A percentile compares a stretch with the other conserved stretches of the same genome.
These are phyloP conservation scores for Argyra leucocephala DNA, from an alignment of 2,888 invertebrate genomes.

Conservation along the genomic window DNA sequence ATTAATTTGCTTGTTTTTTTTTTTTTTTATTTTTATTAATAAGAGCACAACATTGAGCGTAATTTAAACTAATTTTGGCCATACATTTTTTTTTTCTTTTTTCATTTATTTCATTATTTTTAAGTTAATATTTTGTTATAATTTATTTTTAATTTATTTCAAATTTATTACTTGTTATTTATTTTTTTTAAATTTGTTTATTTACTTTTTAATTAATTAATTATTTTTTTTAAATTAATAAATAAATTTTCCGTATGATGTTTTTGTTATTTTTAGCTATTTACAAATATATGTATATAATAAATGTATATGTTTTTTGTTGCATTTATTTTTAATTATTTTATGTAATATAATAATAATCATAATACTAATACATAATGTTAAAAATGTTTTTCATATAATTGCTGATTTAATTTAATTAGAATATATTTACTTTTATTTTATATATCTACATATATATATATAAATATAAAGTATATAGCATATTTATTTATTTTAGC, in stretches of 20 bases:
- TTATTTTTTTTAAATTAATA: no score
- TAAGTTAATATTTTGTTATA: background rate
- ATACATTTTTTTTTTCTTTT: background rate
- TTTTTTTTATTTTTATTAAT: background rate
- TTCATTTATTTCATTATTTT: background rate
- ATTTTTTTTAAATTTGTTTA: background rate
- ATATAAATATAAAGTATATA: background rate
- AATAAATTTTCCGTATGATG: no score
- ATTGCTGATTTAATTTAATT: no score
- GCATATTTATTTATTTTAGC: background rate
- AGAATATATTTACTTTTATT: background rate
- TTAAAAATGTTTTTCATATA: conserved; percentile 2
- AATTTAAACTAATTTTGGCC: conserved; percentile 4
- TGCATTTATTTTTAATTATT: no score
- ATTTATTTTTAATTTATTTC: no score
- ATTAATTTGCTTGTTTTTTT: background rate
- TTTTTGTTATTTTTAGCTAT: no score
- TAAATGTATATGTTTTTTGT: no score
- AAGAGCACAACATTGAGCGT: conserved; percentile 6
- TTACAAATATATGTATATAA: no score
- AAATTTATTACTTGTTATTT: no score
- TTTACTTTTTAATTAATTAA: background rate
- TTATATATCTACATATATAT: background rate
- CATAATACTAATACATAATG: no score
- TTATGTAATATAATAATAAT: no score